Evolutionary conservation across 2,888 invertebrate genomes (phyloP).

Genomic region (Prenolepis imparis): DNA sequence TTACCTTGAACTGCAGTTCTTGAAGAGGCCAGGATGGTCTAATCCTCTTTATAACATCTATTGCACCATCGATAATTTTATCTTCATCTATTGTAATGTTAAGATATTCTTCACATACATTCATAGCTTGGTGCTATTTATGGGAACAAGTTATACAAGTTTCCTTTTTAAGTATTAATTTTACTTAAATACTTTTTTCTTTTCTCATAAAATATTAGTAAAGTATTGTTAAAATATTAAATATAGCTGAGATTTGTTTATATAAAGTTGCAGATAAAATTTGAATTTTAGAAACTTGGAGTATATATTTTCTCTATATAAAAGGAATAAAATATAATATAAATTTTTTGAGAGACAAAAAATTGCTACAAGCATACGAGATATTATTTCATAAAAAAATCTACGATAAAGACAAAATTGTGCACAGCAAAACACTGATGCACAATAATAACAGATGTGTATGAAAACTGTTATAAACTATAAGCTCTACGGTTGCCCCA

Average conservation of each 20-base stretch:
- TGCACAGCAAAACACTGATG: neutral
- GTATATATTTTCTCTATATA: neutral
- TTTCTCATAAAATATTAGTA: neutral
- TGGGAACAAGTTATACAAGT: neutral
- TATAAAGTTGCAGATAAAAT: neutral
- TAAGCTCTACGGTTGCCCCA: neutral
- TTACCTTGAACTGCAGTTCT: constrained; percentile 91
- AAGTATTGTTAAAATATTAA: neutral
- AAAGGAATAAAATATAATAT: neutral
- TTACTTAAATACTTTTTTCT: neutral
- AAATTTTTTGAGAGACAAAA: neutral
- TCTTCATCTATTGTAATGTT: constrained; percentile 90
- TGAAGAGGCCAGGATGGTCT: constrained; percentile 91
- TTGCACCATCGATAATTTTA: constrained; percentile 90
- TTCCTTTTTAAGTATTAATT: constrained; percentile 9
- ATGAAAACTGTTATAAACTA: neutral
- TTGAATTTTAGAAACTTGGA: neutral
- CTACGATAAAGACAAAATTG: neutral
- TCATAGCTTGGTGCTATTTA: constrained; percentile 58
- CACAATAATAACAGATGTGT: neutral
- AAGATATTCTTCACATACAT: constrained; percentile 85
- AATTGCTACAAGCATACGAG: neutral
- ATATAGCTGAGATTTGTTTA: constrained; percentile 3
- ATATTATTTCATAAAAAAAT: neutral
- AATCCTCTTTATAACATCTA: constrained; percentile 89